Evolutionary conservation across 2,888 invertebrate genomes (phyloP).

Genomic region (Oscheius sp.): DNA sequence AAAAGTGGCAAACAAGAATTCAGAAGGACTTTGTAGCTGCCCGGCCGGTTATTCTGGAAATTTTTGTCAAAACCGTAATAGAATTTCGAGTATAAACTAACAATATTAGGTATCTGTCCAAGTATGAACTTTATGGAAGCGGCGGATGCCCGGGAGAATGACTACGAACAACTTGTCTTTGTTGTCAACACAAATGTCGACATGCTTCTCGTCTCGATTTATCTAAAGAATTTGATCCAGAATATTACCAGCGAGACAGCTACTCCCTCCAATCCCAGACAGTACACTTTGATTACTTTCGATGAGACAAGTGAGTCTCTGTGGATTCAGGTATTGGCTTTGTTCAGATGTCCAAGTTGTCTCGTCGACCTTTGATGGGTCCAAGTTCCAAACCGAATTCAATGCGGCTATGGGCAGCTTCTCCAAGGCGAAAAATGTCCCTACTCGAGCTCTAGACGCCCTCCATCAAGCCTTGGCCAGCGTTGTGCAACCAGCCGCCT

Average conservation of each 20-base stretch:
- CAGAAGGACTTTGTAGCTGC: background rate
- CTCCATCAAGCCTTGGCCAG: slow-evolving; percentile 5
- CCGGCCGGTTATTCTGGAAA: background rate
- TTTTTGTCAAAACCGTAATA: slow-evolving; percentile 4
- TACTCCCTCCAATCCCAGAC: background rate
- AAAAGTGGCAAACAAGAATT: background rate
- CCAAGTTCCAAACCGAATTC: background rate
- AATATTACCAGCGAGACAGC: background rate
- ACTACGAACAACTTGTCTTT: slow-evolving; percentile 14
- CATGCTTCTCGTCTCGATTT: slow-evolving; percentile 18
- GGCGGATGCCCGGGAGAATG: slow-evolving; percentile 4
- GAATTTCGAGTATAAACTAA: background rate
- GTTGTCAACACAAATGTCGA: slow-evolving; percentile 15
- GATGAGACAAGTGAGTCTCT: slow-evolving; percentile 5
- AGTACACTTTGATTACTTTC: slow-evolving; percentile 16
- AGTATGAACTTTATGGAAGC: slow-evolving; percentile 17
- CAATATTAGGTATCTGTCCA: background rate
- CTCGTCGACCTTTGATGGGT: background rate
- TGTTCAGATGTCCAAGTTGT: slow-evolving; percentile 2
- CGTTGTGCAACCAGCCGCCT: slow-evolving; percentile 4
- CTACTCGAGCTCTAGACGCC: background rate
- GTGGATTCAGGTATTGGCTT: background rate
- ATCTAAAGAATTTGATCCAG: slow-evolving; percentile 6
- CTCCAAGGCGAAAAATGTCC: background rate
- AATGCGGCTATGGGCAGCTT: background rate